Evolutionary conservation across 1,140 invertebrate genomes (phyloP), one percentile per base, ranked within the genome.

Genomic region (Lucilia sericata): DNA sequence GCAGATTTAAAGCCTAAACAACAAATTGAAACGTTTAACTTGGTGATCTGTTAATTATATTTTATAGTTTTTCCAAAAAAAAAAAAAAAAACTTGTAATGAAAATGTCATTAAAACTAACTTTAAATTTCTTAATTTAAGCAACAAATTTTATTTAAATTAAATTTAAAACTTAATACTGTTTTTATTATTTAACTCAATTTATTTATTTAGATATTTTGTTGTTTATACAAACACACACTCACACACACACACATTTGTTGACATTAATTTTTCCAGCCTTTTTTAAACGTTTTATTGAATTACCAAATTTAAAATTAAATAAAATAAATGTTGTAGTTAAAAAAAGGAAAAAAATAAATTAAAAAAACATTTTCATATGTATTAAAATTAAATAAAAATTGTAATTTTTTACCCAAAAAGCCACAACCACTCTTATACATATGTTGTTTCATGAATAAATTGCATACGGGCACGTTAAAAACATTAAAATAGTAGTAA

Each of bases 221-320:
- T 42, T 55, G 51, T 55, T 55, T 55, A 14, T 55, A 4, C 42
- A 42, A 7, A 42, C 42, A 42, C 42, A 42, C 42, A 42, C 25
- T 2, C 25, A 30, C 42, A 42, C 42, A 42, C 42, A 42, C 42
- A 42, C 42, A 42, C 42, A 7, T 70, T 70, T 10, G 19, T 55
- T 21, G 65, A 9, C 21, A 70, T 25, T 70, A 70, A 21, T 70
- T 70, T 70, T 70, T 70, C 1, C 42, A n/a, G 14, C 55, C 55
- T 7, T 60, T 60, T 60, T 60, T 60, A n/a, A 60, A 0, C 14
- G 55, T 75, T 19, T 80, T 51, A 51, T 80, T 80, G 76, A 51
- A 10, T 51, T 80, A 49, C 76, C 42, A 36, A 80, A 80, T 42
- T 42, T 80, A 49, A 78, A 80, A 51, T 80, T 80, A 80, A 47